phyloP scores from a whole-genome alignment of 1,140 invertebrate genomes.

The Philopotamus ludificatus region DNA sequence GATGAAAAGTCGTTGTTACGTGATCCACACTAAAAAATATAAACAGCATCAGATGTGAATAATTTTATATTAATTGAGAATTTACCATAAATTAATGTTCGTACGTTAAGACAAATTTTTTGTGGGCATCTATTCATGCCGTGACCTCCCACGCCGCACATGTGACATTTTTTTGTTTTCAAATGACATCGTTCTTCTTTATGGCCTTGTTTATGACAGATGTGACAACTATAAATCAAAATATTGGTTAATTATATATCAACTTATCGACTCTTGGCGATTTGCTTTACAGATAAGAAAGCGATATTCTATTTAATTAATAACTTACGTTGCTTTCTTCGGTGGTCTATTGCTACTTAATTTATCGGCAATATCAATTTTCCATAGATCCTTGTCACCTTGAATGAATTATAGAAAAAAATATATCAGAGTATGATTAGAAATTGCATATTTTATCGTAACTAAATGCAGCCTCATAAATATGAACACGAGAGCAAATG shows the following conservation, averaged over 20 bases:
- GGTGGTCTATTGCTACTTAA: slow-evolving; percentile 1
- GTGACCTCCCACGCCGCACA: slow-evolving; percentile 38
- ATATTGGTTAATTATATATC: neutral
- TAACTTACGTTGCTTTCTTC: slow-evolving; percentile 9
- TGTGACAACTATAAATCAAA: slow-evolving; percentile 32
- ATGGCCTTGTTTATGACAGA: slow-evolving; percentile 34
- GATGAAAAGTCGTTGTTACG: neutral
- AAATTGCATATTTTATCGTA: neutral
- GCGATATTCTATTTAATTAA: slow-evolving; percentile 5
- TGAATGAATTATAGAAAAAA: slow-evolving; percentile 17
- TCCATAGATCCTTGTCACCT: slow-evolving; percentile 29
- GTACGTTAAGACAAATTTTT: slow-evolving; percentile 38
- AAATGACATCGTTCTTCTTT: slow-evolving; percentile 27
- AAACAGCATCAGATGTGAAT: neutral
- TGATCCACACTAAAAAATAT: neutral
- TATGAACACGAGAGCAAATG: too few relatives aligned
- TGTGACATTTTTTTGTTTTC: slow-evolving; percentile 27
- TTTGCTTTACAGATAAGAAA: neutral
- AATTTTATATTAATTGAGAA: too few relatives aligned
- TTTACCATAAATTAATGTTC: neutral
- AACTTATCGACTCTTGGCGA: neutral
- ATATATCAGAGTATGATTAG: neutral
- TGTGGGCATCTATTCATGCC: slow-evolving; percentile 26
- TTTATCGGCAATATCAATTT: slow-evolving; percentile 28
- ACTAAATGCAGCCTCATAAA: slow-evolving; percentile 8